These are phyloP conservation scores for Lepisosteus osseus DNA, from an alignment of 2,113 vertebrate genomes.

Conservation along the genomic window DNA sequence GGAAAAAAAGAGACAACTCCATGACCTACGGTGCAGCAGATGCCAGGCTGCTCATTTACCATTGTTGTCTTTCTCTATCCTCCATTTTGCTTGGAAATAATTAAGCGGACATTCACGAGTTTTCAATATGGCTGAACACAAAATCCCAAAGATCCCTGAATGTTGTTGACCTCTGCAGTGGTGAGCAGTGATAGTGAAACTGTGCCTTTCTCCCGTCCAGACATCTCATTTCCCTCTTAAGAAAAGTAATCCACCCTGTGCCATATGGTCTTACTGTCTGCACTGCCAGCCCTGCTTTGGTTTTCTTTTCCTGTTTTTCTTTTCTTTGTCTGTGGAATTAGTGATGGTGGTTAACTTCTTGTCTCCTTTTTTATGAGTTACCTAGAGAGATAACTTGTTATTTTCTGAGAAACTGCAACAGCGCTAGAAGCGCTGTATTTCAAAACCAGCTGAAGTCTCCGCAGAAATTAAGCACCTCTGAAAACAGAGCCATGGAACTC, in stretches of 20 bases:
- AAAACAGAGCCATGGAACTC: too few relatives aligned
- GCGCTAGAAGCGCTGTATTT: too few relatives aligned
- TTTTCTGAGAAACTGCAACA: not conserved
- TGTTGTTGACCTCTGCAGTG: not conserved
- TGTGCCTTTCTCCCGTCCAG: conserved; percentile 9
- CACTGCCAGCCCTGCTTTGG: conserved; percentile 33
- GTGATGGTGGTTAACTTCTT: conserved; percentile 1
- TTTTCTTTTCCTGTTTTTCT: conserved; percentile 7
- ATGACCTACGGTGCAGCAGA: conserved; percentile 28
- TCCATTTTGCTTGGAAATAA: conserved; percentile 33
- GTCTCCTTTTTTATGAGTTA: not conserved
- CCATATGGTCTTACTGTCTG: conserved; percentile 48
- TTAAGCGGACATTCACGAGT: conserved; percentile 17
- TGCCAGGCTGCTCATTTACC: conserved; percentile 12
- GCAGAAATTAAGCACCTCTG: too few relatives aligned
- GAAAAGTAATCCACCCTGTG: conserved; percentile 27
- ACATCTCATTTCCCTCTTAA: conserved; percentile 24
- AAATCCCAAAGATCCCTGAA: not conserved
- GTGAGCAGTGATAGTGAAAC: conserved; percentile 11
- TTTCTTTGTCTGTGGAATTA: conserved; percentile 30
- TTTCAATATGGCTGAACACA: not conserved
- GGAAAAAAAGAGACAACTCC: conserved; percentile 17
- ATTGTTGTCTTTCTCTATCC: conserved; percentile 4
- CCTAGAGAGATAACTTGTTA: not conserved
- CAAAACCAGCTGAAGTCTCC: too few relatives aligned